Percentiles rank a stretch among this genome's conserved stretches.
Conservation (phyloP, 1,140 invertebrate genomes). For the Orius insidiosus region DNA sequence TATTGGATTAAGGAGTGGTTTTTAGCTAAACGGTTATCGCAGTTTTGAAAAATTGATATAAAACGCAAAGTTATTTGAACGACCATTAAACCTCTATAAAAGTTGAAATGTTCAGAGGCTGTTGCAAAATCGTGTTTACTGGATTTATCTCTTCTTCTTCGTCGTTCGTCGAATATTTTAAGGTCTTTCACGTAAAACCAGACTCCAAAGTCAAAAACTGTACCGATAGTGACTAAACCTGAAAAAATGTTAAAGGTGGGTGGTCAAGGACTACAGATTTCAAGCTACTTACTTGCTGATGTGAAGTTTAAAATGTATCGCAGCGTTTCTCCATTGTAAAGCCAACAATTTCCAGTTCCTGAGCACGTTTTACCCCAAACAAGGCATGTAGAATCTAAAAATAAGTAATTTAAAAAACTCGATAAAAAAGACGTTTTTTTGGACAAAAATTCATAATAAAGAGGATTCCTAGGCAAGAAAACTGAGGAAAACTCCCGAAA, state of each 20-base stretch:
- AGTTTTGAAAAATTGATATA: too few species aligned
- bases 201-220: slow-evolving; percentile 42
- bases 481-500: too few species aligned
- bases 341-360: slow-evolving; percentile 53
- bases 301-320: slow-evolving; percentile 47
- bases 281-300: slow-evolving; percentile 34
- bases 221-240: slow-evolving; percentile 42
- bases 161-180: slow-evolving; percentile 51
- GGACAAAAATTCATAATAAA: background rate
- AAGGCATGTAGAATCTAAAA: slow-evolving; percentile 44
- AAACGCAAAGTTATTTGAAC: too few species aligned
- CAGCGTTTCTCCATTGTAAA: slow-evolving; percentile 44
- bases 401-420: too few species aligned
- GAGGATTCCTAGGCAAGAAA: background rate
- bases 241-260: slow-evolving; percentile 21
- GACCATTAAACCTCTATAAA: too few species aligned
- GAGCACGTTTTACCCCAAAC: slow-evolving; percentile 58
- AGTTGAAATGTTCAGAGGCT: too few species aligned
- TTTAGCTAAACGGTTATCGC: too few species aligned
- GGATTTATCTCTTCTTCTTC: slow-evolving; percentile 31
- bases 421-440: background rate
- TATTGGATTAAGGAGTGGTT: too few species aligned
- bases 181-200: slow-evolving; percentile 51
- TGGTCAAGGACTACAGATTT: background rate
- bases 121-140: slow-evolving; percentile 9